Conservation (phyloP, 2,113 vertebrate genomes). For the Suricata suricatta region DNA sequence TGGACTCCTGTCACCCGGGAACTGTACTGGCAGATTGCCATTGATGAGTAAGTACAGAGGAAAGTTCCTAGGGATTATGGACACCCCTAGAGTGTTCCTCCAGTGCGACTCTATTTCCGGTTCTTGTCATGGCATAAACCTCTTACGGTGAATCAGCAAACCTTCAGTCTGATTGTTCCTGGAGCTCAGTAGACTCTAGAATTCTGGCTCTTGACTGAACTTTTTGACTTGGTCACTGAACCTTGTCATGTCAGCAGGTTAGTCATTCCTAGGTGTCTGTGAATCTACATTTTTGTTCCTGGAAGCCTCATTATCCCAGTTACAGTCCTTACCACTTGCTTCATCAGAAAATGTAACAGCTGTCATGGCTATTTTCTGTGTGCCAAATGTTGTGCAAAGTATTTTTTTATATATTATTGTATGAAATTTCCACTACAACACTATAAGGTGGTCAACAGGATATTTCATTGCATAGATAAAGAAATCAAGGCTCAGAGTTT, state of each 20-base stretch:
- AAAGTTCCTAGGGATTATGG: not conserved
- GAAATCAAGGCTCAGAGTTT: not conserved
- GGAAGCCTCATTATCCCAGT: not conserved
- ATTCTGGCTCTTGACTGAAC: not conserved
- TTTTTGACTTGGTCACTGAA: not conserved
- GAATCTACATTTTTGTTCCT: not conserved
- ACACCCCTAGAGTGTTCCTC: not conserved
- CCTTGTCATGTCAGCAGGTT: not conserved
- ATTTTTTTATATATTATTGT: not conserved
- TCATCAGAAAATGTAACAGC: not conserved
- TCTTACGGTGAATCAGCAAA: not conserved
- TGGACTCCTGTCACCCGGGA: constrained; percentile 80
- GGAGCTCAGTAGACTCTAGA: not conserved
- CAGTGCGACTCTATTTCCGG: not conserved
- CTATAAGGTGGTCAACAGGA: not conserved
- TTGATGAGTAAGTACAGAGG: constrained; percentile 79
- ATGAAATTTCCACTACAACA: not conserved
- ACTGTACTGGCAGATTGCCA: constrained; percentile 82
- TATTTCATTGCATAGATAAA: not conserved
- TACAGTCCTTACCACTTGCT: not conserved
- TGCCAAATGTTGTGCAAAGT: not conserved
- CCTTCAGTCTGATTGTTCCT: not conserved
- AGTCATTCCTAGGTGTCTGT: not conserved
- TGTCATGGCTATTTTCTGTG: not conserved
- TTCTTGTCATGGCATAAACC: not conserved